phyloP scores from a whole-genome alignment of 2,888 invertebrate genomes.

The Leistus spinibarbis region DNA sequence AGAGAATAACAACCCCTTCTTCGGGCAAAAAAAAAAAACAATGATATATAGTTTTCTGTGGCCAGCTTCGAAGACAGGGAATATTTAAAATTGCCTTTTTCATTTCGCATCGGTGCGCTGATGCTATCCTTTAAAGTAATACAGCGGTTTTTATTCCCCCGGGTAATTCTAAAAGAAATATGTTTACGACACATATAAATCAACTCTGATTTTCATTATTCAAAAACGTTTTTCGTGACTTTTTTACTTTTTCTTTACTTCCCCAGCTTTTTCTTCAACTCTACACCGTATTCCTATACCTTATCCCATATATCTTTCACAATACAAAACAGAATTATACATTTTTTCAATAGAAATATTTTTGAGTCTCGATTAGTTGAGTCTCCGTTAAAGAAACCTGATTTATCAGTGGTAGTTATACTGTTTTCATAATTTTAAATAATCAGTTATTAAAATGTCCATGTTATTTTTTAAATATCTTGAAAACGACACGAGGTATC shows the following conservation, averaged over 20 bases:
- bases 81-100: constrained; percentile 35
- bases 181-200: constrained; percentile 36
- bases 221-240: constrained; percentile 20
- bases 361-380: too few relatives aligned
- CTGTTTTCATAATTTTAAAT: too few relatives aligned
- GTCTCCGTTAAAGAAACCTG: too few relatives aligned
- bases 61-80: background rate
- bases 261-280: background rate
- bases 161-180: constrained; percentile 48
- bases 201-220: constrained; percentile 31
- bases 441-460: too few relatives aligned
- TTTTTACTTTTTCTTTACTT: constrained; percentile 8
- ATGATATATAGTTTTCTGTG: constrained; percentile 26
- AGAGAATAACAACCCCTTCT: background rate
- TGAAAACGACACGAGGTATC: too few relatives aligned
- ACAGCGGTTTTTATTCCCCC: constrained; percentile 55
- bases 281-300: too few relatives aligned
- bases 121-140: constrained; percentile 41
- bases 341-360: too few relatives aligned
- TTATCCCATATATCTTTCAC: too few relatives aligned
- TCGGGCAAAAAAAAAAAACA: background rate
- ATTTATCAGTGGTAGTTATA: too few relatives aligned
- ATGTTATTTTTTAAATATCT: too few relatives aligned
- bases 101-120: background rate
- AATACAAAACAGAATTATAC: too few relatives aligned